Base-by-base conservation (phyloP, 2,113 vertebrate genomes). In the Oryzias celebensis region DNA sequence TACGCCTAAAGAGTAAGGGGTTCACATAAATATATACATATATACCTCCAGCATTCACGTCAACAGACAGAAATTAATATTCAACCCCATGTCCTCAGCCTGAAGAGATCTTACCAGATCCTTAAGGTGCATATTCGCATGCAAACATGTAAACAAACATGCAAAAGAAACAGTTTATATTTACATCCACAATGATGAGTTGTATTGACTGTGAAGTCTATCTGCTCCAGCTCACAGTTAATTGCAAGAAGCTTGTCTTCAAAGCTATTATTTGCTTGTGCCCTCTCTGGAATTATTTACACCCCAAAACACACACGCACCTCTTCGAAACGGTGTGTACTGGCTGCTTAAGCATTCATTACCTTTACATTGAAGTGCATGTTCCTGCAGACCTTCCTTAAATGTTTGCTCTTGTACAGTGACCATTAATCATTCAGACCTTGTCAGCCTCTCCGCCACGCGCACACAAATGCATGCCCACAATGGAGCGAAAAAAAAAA, bases 241-340 rank as follows among this genome's bases (percentile, higher is more conserved):
- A 84, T 80, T 81, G 73, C 70, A 81, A 65, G 72, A 68, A 72
- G 71, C 71, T 62, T 61, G 74, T 75, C 78, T 82, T 75, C 46
- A 76, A 69, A 74, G 67, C 67, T 52, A 60, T 80, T 81, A 83
- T 80, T 76, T 41, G 3, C 41, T 49, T 60, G 43, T 70, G 43
- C 14, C 44, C 63, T 66, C 47, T n/a, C 17, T 47, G 45, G 65
- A 69, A 64, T 70, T 68, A 65, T 68, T 63, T 58, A 60, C 53
- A 31, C 53, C 26, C 24, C 43, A 5, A 22, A 13, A 23, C 7
- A 36, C 24, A 52, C 55, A 41, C 41, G 14, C 22, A 17, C 15
- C 31, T 12, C 20, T n/a, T 48, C 2, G 13, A 14, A 60, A 36
- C 4, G n/a, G 10, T 3, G 49, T 54, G 53, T 69, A 22, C 28